These are phyloP conservation scores for Lochmaea capreae DNA, from an alignment of 2,888 invertebrate genomes.

Conservation along the genomic window DNA sequence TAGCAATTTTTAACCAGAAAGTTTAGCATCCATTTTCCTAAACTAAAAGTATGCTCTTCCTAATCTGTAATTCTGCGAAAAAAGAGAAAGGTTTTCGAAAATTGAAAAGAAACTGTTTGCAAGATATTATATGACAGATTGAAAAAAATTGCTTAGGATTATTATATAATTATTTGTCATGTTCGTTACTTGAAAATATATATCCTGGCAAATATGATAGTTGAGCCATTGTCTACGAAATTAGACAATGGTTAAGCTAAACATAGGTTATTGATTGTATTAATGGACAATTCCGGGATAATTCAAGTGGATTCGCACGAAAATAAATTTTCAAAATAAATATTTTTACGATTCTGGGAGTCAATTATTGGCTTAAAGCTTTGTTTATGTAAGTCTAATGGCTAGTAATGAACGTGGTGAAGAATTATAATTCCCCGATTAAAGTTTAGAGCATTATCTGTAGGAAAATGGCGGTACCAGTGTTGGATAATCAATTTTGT, in stretches of 20 bases:
- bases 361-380: neutral
- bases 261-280: neutral
- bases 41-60: neutral
- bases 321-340: neutral
- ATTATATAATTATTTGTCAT: constrained; percentile 6
- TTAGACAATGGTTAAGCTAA: too few species aligned
- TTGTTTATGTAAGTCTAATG: neutral
- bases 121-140: constrained; percentile 7
- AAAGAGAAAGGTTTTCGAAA: neutral
- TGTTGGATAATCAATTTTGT: neutral
- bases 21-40: too few species aligned
- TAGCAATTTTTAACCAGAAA: too few species aligned
- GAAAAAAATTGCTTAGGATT: neutral
- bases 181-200: constrained; percentile 7
- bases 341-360: neutral
- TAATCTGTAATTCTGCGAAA: neutral
- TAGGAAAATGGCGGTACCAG: constrained; percentile 10
- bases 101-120: neutral
- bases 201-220: neutral
- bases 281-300: too few species aligned
- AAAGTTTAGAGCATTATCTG: neutral
- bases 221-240: too few species aligned
- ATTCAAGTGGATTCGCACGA: too few species aligned
- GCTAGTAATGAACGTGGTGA: constrained; percentile 1
- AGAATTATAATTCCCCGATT: constrained; percentile 1